Base-by-base conservation (phyloP, 2,888 invertebrate species). In the Lithophane semibrunnea region DNA sequence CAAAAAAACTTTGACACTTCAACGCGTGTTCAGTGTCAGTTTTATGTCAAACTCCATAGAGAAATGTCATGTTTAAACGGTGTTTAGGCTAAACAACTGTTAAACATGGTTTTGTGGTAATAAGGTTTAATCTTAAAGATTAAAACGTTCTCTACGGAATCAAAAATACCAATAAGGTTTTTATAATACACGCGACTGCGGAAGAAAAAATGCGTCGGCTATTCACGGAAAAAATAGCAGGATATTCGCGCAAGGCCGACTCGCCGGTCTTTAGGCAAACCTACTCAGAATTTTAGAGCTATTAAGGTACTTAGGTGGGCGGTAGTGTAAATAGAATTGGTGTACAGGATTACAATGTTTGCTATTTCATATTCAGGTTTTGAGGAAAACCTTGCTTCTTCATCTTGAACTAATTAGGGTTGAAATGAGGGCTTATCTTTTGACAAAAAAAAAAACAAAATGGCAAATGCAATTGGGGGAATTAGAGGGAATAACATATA, bases 291-390 rank as follows among this genome's bases (percentile, higher is more conserved):
- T 79, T 83, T 79, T 65, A 67, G 42, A 60, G 86, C 75, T 73
- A 86, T 86, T 84, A 86, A 83, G 66, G 73, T 75, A 67, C 79
- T 84, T 83, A 72, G 69, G 64, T 75, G 56, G 64, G 60, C 24
- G 47, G 75, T 71, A 69, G 42, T 56, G 82, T 79, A 75, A 84
- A 84, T 86, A 86, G 79, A 86, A 84, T 66, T 75, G 70, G 74
- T 70, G 56, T 49, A 61, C 78, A 58, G 64, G 61, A 83, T 82
- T 68, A 83, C 49, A 83, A 85, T 65, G 73, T 75, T 80, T 71
- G 84, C 73, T 75, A 69, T 75, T 80, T 85, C 66, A 84, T 71
- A 80, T 75, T 71, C 70, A 42, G 42, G 54, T 60, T 75, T 69
- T 72, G n/a, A 65, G 71, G 61, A 76, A 84, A 73, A 75, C 54